These are phyloP conservation scores for Bettongia penicillata DNA, from an alignment of 2,113 vertebrate genomes.

Conservation along the genomic window DNA sequence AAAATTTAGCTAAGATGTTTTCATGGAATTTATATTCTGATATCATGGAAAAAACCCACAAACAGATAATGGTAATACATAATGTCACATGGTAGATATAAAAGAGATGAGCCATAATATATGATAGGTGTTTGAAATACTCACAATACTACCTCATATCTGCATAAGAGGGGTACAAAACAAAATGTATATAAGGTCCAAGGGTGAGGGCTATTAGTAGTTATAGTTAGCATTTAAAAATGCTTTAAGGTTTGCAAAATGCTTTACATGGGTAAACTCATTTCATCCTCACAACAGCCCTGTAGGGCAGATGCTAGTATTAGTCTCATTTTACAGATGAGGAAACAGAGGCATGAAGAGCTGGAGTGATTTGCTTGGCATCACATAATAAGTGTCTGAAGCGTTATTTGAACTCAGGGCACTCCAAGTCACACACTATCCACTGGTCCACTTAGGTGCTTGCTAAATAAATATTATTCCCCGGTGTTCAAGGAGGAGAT, in stretches of 20 bases:
- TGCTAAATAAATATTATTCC: not conserved
- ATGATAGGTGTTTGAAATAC: not conserved
- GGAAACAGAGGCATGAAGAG: not conserved
- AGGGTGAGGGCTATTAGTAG: too few species aligned
- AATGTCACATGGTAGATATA: not conserved
- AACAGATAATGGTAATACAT: not conserved
- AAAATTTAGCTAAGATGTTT: not conserved
- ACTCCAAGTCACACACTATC: not conserved
- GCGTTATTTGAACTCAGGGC: not conserved
- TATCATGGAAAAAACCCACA: not conserved
- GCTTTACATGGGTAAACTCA: not conserved
- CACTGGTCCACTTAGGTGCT: not conserved
- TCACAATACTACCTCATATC: not conserved
- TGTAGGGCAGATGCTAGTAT: not conserved
- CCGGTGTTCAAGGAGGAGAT: not conserved
- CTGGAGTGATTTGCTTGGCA: not conserved
- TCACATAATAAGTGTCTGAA: not conserved
- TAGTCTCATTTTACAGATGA: not conserved
- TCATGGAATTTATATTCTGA: not conserved
- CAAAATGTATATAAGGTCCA: not conserved
- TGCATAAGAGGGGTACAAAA: not conserved
- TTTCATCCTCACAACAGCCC: not conserved
- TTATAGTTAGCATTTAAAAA: not conserved
- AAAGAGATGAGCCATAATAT: not conserved
- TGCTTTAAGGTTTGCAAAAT: not conserved